phyloP scores from a whole-genome alignment of 2,888 invertebrate species.

The Ornithoptera alexandrae region DNA sequence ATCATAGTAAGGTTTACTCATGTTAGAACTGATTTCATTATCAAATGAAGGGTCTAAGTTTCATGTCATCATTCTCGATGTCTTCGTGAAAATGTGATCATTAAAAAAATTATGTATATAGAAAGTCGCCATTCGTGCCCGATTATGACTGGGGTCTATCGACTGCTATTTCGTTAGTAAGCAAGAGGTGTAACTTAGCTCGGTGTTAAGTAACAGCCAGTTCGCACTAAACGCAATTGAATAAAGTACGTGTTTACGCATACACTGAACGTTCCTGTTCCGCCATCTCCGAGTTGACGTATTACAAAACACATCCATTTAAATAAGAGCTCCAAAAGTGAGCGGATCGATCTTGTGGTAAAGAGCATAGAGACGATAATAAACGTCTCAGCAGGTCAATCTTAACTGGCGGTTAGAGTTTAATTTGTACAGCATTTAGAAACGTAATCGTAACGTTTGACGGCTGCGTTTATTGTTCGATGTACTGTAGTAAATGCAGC shows the following conservation, averaged over 20 bases:
- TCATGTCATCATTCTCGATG: no score
- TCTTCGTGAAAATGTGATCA: no score
- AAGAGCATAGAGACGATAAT: neutral
- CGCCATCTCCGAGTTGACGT: constrained; percentile 58
- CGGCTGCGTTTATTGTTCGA: constrained; percentile 55
- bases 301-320: constrained; percentile 45
- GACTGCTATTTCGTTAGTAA: no score
- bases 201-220: constrained; percentile 39
- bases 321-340: constrained; percentile 38
- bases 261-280: constrained; percentile 62
- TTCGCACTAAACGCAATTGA: constrained; percentile 49
- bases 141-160: no score
- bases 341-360: neutral
- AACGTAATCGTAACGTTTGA: constrained; percentile 55
- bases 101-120: no score
- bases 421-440: constrained; percentile 63
- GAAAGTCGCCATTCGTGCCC: no score
- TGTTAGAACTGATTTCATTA: no score
- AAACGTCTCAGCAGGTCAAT: constrained; percentile 34
- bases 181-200: no score
- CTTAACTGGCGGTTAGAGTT: constrained; percentile 42
- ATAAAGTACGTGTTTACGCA: constrained; percentile 56
- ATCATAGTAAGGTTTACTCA: no score
- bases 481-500: constrained; percentile 36
- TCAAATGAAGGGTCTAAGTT: no score